Evolutionary conservation across 2,888 invertebrate species (phyloP).

Genomic region (Listrodromus nycthemerus): DNA sequence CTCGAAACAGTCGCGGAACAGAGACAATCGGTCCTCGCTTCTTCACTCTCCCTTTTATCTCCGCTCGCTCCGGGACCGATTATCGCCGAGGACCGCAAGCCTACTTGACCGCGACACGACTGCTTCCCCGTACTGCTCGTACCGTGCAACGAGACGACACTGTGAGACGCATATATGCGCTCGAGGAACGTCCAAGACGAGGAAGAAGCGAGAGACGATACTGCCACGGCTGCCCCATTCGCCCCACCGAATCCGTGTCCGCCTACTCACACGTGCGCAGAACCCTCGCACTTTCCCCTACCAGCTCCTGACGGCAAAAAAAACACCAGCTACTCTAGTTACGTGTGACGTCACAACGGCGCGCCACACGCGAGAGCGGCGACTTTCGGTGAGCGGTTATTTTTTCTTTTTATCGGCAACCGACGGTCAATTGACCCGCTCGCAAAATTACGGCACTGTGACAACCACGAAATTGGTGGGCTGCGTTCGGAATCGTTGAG

Average conservation of each 20-base stretch:
- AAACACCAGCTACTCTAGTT: constrained; percentile 30
- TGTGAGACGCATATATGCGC: constrained; percentile 40
- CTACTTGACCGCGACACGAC: constrained; percentile 44
- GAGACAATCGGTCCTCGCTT: constrained; percentile 57
- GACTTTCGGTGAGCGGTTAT: constrained; percentile 46
- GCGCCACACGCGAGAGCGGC: constrained; percentile 7
- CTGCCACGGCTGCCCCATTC: constrained; percentile 52
- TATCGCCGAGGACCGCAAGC: constrained; percentile 36
- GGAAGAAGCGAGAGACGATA: constrained; percentile 47
- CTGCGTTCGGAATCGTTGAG: too few species aligned
- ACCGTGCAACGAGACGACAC: constrained; percentile 56
- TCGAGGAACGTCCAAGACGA: constrained; percentile 51
- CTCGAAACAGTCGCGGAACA: constrained; percentile 55
- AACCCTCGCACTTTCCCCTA: constrained; percentile 38
- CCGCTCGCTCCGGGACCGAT: constrained; percentile 23
- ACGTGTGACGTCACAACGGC: constrained; percentile 74
- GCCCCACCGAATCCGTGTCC: constrained; percentile 66
- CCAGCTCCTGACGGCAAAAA: background rate
- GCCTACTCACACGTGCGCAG: constrained; percentile 75
- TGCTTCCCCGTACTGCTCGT: constrained; percentile 38
- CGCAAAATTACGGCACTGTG: background rate
- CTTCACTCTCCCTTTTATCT: constrained; percentile 62
- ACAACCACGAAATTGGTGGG: background rate
- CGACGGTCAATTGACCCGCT: background rate
- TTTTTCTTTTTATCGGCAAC: constrained; percentile 39